Base-by-base conservation (phyloP, 1,140 invertebrate species). In the Bombyx mandarina region DNA sequence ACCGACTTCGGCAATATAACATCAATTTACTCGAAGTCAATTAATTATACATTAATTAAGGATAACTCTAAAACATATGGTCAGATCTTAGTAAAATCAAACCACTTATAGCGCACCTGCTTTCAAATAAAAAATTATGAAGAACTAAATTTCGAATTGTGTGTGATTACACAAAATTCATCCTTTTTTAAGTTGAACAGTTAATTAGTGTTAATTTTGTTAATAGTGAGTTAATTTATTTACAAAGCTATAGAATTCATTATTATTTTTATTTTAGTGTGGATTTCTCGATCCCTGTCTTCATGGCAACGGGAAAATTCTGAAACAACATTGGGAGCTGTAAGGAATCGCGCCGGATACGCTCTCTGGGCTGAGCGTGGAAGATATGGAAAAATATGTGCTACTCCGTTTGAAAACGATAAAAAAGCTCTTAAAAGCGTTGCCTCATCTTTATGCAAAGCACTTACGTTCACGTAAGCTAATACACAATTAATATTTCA, bases 301-400 rank as follows among this genome's bases (percentile, higher is more conserved):
- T 85, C 88, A 48, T 77, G 93, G 58, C 82, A 87, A 61, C 88
- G 90, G 6, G 79, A 88, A 60, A 83, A 66, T 8, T 67, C 69
- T 3, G 85, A 86, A 63, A 64, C 71, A 7, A 92, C 93, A 1
- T 90, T 94, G 66, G 88, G 92, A 26, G 82, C 90, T 1, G 89
- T 91, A 58, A 94, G 95, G 60, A 90, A 89, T 59, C 89, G 90
- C 48, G 91, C 92, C 62, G 95, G 95, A 4, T 95, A 93, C 79
- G 93, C 95, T 1, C 89, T 95, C 55, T 96, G 95, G 88, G 93
- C 94, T 56, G 94, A 96, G 80, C 93, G 94, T 69, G 94, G 94
- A 7, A 89, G 90, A n/a, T 82, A 91, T 18, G 94, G 94, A 44
- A 96, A 96, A 82, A 83, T 96, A 22, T 96, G 95, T 67, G 81